Evolutionary conservation across 1,140 invertebrate genomes (phyloP), one percentile per base, ranked within the genome.

Genomic region (Ladona fulva): DNA sequence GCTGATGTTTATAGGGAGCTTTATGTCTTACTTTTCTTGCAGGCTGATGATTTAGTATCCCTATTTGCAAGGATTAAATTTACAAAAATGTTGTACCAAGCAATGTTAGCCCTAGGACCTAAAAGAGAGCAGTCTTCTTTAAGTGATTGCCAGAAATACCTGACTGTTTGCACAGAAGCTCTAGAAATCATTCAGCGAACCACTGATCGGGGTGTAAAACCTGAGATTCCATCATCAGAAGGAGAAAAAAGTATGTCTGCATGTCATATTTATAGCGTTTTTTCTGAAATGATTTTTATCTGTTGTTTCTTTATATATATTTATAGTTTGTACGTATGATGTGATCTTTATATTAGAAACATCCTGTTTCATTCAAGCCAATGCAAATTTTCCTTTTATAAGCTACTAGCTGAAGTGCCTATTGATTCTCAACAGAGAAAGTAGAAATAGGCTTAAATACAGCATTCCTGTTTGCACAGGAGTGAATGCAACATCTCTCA

Each of bases 41-140:
- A 90, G 87, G 86, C 86, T 78, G 88, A 89, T 82, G 86, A 89
- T 76, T 86, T 87, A 82, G 82, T 90, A 75, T 94, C 93, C 0
- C 84, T 97, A 7, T 92, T 92, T 83, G 89, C 92, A 16, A 88
- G 96, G 80, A 91, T 97, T 42, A 92, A 94, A 81, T 97, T 97
- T 84, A 92, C 93, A 42, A 90, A 95, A 79, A 89, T 95, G 83
- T 91, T 97, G 78, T 94, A 95, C 82, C 92, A 95, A 86, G 90
- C 92, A 22, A 87, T 97, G 24, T 86, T 92, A 59, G 85, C 91
- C 42, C 87, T 94, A 74, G 89, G 90, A 82, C 88, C 89, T 42
- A 89, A 88, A 79, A 89, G 90, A 80, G 88, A 89, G 7, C 82
- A 87, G 12, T 83, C 86, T 59, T 87, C 87, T 79, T 87, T 89